Percentiles rank a stretch among this genome's conserved stretches.
Evolutionary conservation across 2,113 vertebrate species (phyloP).

Genomic region (Lates calcarifer): DNA sequence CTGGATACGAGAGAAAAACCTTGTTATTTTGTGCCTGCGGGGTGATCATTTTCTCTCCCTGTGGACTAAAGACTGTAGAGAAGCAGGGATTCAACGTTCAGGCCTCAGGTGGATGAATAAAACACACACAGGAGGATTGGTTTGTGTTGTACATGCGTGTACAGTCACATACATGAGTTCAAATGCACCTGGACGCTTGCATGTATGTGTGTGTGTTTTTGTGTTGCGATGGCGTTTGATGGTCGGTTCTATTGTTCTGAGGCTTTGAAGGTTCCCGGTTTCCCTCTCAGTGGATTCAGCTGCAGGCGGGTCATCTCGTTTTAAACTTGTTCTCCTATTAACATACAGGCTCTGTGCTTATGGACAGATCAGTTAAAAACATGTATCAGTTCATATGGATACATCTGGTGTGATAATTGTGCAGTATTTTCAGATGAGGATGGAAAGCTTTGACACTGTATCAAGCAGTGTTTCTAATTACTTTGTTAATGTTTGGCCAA

Average conservation of each 20-base stretch:
- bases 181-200: slow-evolving; percentile 28
- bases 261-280: slow-evolving; percentile 46
- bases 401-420: too few species aligned
- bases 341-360: too few species aligned
- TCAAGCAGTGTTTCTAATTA: too few species aligned
- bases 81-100: background rate
- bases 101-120: slow-evolving; percentile 34
- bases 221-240: slow-evolving; percentile 37
- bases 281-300: slow-evolving; percentile 17
- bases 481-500: too few species aligned
- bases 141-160: background rate
- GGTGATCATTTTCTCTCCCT: slow-evolving; percentile 3
- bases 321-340: background rate
- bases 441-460: too few species aligned
- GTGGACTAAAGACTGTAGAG: background rate
- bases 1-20: background rate
- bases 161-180: background rate
- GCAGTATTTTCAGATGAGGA: too few species aligned
- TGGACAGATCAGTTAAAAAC: too few species aligned
- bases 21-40: slow-evolving; percentile 28
- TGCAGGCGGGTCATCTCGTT: slow-evolving; percentile 13
- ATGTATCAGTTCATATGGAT: too few species aligned
- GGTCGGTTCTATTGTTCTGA: slow-evolving; percentile 30
- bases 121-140: slow-evolving; percentile 23
- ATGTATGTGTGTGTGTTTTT: background rate